Evolutionary conservation across 1,140 invertebrate species (phyloP), one percentile per base, ranked within the genome.

Genomic region (Drosophila mojavensis): DNA sequence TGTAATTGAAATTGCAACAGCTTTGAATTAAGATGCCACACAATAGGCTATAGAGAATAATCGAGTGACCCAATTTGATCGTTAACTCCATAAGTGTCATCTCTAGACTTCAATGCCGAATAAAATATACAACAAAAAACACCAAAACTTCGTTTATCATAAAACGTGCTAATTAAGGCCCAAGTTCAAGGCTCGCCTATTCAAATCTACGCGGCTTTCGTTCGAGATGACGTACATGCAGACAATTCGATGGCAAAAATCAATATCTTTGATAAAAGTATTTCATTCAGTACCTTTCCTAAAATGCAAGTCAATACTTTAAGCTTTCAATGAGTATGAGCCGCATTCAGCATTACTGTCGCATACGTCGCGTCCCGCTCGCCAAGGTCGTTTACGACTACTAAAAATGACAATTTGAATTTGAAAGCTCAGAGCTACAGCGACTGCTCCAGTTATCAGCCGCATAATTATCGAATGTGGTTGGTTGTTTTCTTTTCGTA

Each of bases 371-470:
- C 10, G 36, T 28, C 41, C 50, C 28, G 54, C 45, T 58, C 30
- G 45, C 53, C 62, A 74, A 69, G 71, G 71, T 74, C 71, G 47
- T 26, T 10, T 30, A 48, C 36, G 36, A 28, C 60, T 47, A 70
- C 26, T 51, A 68, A 45, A 41, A 17, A 17, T 36, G 47, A 39
- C 20, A 50, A 55, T 55, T 28, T 59, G 45, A 53, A 75, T 75
- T 75, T 75, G 72, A 75, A 75, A 75, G 79, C 64, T 50, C 68
- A 45, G 72, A 20, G 33, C 28, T 15, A 28, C 30, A 39, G 36
- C 26, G 11, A 20, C 9, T 78, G 81, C 72, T 86, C 83, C 83
- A 86, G 76, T 82, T 88, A 83, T 83, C 62, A 68, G 39, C 59
- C 70, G 48, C 55, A 61, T 78, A 65, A 72, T 79, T 82, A 86